These are phyloP conservation scores for Phymastichus coffea DNA, from an alignment of 1,140 invertebrate species.

Conservation along the genomic window DNA sequence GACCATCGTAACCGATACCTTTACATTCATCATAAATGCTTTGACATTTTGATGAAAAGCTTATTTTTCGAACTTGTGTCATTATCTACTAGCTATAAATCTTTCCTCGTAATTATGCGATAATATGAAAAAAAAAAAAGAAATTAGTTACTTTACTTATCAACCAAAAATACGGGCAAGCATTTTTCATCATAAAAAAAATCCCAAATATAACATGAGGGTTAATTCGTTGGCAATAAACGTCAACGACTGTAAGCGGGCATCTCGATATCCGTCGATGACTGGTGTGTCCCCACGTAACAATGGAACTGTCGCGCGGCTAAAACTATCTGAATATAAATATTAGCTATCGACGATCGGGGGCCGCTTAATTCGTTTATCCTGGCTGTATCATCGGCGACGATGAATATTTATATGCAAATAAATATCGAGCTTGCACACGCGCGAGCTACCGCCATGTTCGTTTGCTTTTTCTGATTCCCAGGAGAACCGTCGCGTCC, in stretches of 20 bases:
- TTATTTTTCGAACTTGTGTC: too few species aligned
- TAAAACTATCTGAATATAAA: conserved; percentile 21
- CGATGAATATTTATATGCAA: conserved; percentile 33
- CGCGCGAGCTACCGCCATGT: background rate
- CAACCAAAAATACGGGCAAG: too few species aligned
- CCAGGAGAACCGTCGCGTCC: too few species aligned
- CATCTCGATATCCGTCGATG: background rate
- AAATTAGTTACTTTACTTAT: too few species aligned
- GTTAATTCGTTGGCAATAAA: conserved; percentile 15
- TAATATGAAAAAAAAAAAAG: too few species aligned
- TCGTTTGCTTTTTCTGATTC: background rate
- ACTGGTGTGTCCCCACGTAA: background rate
- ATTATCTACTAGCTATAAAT: too few species aligned
- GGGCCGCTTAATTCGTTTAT: conserved; percentile 31
- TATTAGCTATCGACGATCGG: conserved; percentile 13
- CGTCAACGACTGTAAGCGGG: background rate
- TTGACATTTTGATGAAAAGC: too few species aligned
- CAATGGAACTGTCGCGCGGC: conserved; percentile 3
- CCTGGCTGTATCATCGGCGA: conserved; percentile 25
- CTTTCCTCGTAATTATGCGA: too few species aligned
- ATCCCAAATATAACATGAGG: too few species aligned
- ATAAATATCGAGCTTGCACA: conserved; percentile 28
- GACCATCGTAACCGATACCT: too few species aligned
- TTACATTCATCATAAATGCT: too few species aligned
- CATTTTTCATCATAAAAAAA: too few species aligned